Base-by-base conservation (phyloP, 1,140 invertebrate genomes). In the Drosophila paulistorum region DNA sequence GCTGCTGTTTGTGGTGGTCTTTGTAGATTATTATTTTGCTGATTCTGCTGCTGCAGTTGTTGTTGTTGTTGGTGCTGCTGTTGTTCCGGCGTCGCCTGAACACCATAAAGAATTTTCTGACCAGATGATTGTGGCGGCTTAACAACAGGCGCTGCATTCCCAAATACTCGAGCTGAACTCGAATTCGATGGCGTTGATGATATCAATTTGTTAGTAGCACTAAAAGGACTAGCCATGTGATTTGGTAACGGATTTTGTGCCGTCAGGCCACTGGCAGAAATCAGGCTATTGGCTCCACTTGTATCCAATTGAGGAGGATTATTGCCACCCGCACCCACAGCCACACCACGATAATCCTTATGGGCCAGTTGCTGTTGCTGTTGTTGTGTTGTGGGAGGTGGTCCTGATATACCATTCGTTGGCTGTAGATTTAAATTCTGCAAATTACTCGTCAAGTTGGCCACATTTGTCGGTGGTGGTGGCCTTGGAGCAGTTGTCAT, bases 351-450 rank as follows among this genome's bases (percentile, higher is more conserved):
- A 20, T 41, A 74, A 42, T 85, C 81, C 58, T 35, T 71, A 0
- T 57, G 74, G 1, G 57, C 33, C 14, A 59, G 11, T 0, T 54
- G 48, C 14, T 54, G 48, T 14, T 42, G 33, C 17, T 67, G 65
- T 30, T 65, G 61, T 17, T 65, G 51, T 1, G 13, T 35, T 30
- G 26, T 57, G 4, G 39, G 41, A 1, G 10, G 54, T 2, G 20
- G 9, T 7, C 20, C 20, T 20, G 33, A 11, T 11, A 10, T 42
- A 57, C 79, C 72, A 59, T 90, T 74, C 26, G 37, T 58, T 20
- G 77, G 71, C 62, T 70, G 79, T 11, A 82, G 26, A 57, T 74
- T 85, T 69, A 91, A 69, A 54, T 77, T 89, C 23, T 91, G 83
- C 73, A 91, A 62, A 30, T 60, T 91, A 26, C 41, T 77, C 2